phyloP scores from a whole-genome alignment of 2,888 invertebrate species.

The Carpatolechia fugitivella region DNA sequence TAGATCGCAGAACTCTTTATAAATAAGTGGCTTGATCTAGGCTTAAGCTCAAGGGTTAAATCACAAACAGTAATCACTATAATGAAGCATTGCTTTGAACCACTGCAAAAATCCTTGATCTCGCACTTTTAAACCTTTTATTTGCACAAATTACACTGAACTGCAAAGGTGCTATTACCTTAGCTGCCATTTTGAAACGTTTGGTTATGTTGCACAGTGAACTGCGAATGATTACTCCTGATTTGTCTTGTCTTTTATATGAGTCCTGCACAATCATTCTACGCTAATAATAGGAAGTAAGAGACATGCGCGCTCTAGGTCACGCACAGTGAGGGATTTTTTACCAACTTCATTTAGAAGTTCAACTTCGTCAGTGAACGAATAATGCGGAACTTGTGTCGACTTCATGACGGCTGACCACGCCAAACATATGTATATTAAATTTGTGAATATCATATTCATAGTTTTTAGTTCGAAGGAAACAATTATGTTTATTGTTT shows the following conservation, averaged over 20 bases:
- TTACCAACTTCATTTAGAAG: constrained; percentile 39
- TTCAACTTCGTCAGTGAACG: constrained; percentile 56
- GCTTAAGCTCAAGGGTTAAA: not conserved
- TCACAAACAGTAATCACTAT: not conserved
- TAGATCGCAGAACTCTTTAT: too few species aligned
- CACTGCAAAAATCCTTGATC: constrained; percentile 1
- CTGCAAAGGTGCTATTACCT: constrained; percentile 44
- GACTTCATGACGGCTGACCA: constrained; percentile 28
- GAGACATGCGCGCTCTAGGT: constrained; percentile 62
- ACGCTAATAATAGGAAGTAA: constrained; percentile 70
- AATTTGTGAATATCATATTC: constrained; percentile 14
- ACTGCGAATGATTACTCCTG: constrained; percentile 68
- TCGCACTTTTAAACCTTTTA: not conserved
- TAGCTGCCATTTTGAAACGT: constrained; percentile 73
- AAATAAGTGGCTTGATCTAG: too few species aligned
- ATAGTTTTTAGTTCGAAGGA: constrained; percentile 21
- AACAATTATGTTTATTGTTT: constrained; percentile 28
- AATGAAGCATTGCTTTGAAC: not conserved
- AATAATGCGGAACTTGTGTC: constrained; percentile 58
- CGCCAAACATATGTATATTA: constrained; percentile 27
- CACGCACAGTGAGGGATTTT: constrained; percentile 55
- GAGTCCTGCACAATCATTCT: constrained; percentile 54
- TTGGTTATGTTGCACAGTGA: constrained; percentile 62
- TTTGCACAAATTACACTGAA: constrained; percentile 21
- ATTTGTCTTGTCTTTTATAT: constrained; percentile 56